Conservation (phyloP, 2,888 invertebrate genomes). For the Boloria selene region DNA sequence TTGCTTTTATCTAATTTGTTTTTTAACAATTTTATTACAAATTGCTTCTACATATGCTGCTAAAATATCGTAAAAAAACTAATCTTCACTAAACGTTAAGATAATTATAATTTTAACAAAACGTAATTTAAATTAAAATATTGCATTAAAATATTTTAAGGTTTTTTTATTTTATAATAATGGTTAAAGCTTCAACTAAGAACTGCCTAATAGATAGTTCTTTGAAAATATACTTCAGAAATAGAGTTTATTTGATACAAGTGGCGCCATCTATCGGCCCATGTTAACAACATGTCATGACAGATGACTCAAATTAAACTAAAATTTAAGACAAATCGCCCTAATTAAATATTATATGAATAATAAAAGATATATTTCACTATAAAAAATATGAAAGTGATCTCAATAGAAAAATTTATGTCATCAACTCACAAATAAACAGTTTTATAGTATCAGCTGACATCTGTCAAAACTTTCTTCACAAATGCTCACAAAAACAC, state of each 20-base stretch:
- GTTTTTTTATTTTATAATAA: too few relatives aligned
- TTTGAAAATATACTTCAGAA: too few relatives aligned
- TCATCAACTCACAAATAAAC: slow-evolving; percentile 25
- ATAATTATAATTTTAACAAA: background rate
- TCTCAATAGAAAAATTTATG: slow-evolving; percentile 2
- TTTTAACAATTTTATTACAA: too few relatives aligned
- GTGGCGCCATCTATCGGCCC: slow-evolving; percentile 59
- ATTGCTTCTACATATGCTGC: too few relatives aligned
- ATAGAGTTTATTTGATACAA: slow-evolving; percentile 26
- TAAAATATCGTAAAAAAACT: background rate
- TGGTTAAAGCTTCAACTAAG: too few relatives aligned
- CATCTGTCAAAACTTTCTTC: slow-evolving; percentile 77
- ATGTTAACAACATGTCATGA: slow-evolving; percentile 13
- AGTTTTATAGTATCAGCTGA: slow-evolving; percentile 57
- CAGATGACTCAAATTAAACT: slow-evolving; percentile 26
- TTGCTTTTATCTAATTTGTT: background rate
- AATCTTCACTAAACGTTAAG: background rate
- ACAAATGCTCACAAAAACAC: slow-evolving; percentile 78
- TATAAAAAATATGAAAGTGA: background rate
- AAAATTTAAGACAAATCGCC: background rate
- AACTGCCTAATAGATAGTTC: too few relatives aligned
- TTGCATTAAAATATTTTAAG: too few relatives aligned
- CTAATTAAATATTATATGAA: background rate
- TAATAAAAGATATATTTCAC: background rate
- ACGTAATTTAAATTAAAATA: too few relatives aligned